phyloP scores from a whole-genome alignment of 2,888 invertebrate genomes.

The Hypena proboscidalis region DNA sequence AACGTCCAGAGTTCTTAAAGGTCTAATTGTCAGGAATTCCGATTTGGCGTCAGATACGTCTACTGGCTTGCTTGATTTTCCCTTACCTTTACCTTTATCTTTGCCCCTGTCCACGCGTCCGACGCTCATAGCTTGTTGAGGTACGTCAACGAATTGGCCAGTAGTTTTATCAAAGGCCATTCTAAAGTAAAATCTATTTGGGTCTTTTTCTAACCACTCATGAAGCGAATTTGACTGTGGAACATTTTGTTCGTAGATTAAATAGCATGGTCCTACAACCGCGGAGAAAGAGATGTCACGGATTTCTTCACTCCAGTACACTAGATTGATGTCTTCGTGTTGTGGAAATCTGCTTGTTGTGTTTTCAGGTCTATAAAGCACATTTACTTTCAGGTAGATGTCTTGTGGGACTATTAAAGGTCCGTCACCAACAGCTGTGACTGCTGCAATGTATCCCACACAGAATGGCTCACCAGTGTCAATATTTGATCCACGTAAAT shows the following conservation, averaged over 20 bases:
- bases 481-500: conserved; percentile 88
- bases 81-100: conserved; percentile 89
- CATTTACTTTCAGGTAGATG: conserved; percentile 87
- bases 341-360: conserved; percentile 87
- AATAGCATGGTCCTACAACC: conserved; percentile 89
- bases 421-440: conserved; percentile 83
- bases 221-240: conserved; percentile 78
- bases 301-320: conserved; percentile 93
- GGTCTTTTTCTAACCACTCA: conserved; percentile 87
- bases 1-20: conserved; percentile 90
- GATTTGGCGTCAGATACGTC: conserved; percentile 47
- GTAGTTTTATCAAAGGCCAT: conserved; percentile 87
- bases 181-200: conserved; percentile 90
- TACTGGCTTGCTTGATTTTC: conserved; percentile 80
- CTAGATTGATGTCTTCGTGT: conserved; percentile 88
- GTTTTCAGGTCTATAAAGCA: conserved; percentile 91
- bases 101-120: conserved; percentile 87
- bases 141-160: conserved; percentile 86
- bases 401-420: conserved; percentile 83
- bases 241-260: conserved; percentile 87
- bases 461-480: conserved; percentile 91
- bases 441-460: conserved; percentile 88
- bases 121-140: conserved; percentile 83
- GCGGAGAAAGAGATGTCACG: conserved; percentile 84
- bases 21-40: conserved; percentile 68